phyloP scores from a whole-genome alignment of 2,113 vertebrate species.

The Scalopus aquaticus region DNA sequence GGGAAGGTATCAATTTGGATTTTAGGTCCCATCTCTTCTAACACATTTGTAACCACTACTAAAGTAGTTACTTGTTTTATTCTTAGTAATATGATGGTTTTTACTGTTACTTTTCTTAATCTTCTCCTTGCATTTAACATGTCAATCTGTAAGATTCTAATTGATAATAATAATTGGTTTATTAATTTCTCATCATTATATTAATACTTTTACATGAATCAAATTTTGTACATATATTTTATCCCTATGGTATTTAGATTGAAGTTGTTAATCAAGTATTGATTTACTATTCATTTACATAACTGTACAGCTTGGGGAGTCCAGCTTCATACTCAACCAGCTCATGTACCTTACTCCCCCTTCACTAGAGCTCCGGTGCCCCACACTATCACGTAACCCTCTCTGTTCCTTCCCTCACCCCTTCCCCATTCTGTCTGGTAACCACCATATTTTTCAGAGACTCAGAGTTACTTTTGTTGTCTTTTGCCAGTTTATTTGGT shows the following conservation, averaged over 20 bases:
- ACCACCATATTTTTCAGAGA: too few relatives aligned
- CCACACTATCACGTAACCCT: too few relatives aligned
- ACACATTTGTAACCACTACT: neutral
- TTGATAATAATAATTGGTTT: neutral
- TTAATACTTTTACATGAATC: neutral
- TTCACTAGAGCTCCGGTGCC: too few relatives aligned
- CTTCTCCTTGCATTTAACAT: neutral
- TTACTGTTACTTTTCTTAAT: neutral
- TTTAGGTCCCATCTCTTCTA: neutral
- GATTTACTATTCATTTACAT: too few relatives aligned
- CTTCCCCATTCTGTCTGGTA: too few relatives aligned
- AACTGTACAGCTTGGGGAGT: too few relatives aligned
- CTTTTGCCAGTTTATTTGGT: too few relatives aligned
- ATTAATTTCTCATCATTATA: neutral
- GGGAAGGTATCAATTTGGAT: neutral
- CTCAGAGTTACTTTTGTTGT: too few relatives aligned
- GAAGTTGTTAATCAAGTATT: too few relatives aligned
- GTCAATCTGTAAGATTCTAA: neutral
- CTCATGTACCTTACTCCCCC: too few relatives aligned
- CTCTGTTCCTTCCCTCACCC: too few relatives aligned
- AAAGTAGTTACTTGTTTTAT: neutral
- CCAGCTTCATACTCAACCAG: too few relatives aligned
- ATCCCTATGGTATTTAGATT: neutral
- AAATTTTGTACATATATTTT: neutral
- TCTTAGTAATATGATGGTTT: neutral